A percentile compares a stretch with the other conserved stretches of the same genome.
These are phyloP conservation scores for Ganaspis sp. DNA, from an alignment of 1,140 invertebrate genomes.

Conservation along the genomic window DNA sequence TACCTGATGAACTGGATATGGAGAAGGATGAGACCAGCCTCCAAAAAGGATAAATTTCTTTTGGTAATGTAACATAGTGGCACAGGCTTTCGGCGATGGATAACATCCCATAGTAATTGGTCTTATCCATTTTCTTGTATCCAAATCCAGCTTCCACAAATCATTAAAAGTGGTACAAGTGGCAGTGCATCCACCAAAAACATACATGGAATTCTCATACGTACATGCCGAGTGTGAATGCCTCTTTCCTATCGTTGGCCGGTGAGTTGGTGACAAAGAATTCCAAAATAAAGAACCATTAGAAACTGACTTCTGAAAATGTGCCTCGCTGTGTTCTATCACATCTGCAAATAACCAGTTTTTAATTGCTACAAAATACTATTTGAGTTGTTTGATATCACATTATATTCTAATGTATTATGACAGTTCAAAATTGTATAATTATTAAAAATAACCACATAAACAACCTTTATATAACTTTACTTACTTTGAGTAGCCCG, in stretches of 20 bases:
- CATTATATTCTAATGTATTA: too few relatives aligned
- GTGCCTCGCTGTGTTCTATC: slow-evolving; percentile 81
- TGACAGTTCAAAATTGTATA: too few relatives aligned
- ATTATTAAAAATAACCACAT: slow-evolving; percentile 33
- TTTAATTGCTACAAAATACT: slow-evolving; percentile 33
- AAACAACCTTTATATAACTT: background rate
- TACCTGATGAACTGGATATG: slow-evolving; percentile 92
- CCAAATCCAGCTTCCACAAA: slow-evolving; percentile 94
- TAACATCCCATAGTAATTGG: slow-evolving; percentile 90
- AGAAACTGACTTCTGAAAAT: slow-evolving; percentile 82
- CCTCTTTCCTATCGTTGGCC: slow-evolving; percentile 88
- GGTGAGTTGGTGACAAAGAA: slow-evolving; percentile 76
- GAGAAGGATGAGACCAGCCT: slow-evolving; percentile 95
- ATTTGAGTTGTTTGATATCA: too few relatives aligned
- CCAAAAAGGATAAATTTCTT: slow-evolving; percentile 93
- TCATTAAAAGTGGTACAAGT: slow-evolving; percentile 98
- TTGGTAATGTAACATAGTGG: slow-evolving; percentile 91
- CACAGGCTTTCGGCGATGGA: slow-evolving; percentile 97
- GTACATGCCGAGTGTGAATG: slow-evolving; percentile 95
- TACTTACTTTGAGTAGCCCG: slow-evolving; percentile 87
- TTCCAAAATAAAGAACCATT: slow-evolving; percentile 84
- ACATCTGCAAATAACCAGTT: slow-evolving; percentile 80
- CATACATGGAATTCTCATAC: slow-evolving; percentile 90
- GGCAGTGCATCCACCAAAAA: slow-evolving; percentile 97
- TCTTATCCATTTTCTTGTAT: slow-evolving; percentile 88